Percentiles rank a stretch among this genome's conserved stretches.
phyloP scores from a whole-genome alignment of 2,113 vertebrate genomes.

The Ploceus nigricollis region DNA sequence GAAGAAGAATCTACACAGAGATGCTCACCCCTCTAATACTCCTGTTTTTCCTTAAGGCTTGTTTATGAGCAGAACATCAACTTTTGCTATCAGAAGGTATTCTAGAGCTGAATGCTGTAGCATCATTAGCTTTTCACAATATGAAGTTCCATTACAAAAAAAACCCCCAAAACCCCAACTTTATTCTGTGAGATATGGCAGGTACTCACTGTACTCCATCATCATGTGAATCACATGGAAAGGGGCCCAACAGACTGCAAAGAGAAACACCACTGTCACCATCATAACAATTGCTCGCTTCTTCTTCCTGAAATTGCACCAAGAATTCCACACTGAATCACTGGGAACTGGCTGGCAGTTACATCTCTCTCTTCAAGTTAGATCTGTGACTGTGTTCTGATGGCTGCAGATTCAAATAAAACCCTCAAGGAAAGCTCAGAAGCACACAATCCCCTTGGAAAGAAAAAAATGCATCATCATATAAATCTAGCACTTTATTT shows the following conservation, averaged over 20 bases:
- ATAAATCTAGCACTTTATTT: background rate
- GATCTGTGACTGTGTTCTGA: background rate
- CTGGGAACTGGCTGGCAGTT: background rate
- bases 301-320: slow-evolving; percentile 72
- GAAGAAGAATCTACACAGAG: background rate
- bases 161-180: fast-evolving
- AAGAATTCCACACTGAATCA: slow-evolving; percentile 45
- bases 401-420: background rate
- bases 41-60: background rate
- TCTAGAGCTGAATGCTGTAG: background rate
- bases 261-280: slow-evolving; percentile 76
- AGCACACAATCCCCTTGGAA: background rate
- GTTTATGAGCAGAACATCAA: background rate
- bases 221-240: slow-evolving; percentile 77
- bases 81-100: background rate
- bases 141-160: background rate
- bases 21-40: background rate
- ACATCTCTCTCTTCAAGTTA: background rate
- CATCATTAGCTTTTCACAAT: background rate
- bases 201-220: slow-evolving; percentile 74
- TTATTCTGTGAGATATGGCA: background rate
- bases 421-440: background rate
- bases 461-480: background rate
- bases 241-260: slow-evolving; percentile 76
- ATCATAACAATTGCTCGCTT: slow-evolving; percentile 76